phyloP scores from a whole-genome alignment of 2,888 invertebrate genomes.

The Lottia gigantea region DNA sequence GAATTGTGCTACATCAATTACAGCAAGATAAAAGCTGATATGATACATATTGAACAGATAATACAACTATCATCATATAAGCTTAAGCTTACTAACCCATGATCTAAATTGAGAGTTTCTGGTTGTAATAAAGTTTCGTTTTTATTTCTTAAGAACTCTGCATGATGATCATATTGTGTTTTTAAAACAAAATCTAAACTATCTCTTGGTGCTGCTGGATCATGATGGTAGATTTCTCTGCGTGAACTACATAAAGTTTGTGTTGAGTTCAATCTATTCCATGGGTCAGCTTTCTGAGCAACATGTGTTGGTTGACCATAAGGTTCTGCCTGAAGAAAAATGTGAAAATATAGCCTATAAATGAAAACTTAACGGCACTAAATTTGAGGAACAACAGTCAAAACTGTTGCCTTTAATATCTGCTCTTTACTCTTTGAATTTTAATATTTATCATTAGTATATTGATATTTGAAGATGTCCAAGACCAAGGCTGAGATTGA shows the following conservation, averaged over 20 bases:
- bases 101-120: conserved; percentile 61
- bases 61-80: too few species aligned
- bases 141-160: conserved; percentile 59
- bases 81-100: conserved; percentile 61
- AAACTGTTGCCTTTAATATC: too few species aligned
- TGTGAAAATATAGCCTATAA: too few species aligned
- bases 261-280: conserved; percentile 61
- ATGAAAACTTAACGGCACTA: too few species aligned
- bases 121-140: conserved; percentile 64
- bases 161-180: conserved; percentile 66
- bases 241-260: conserved; percentile 62
- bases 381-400: too few species aligned
- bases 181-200: conserved; percentile 67
- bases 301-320: conserved; percentile 59
- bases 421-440: too few species aligned
- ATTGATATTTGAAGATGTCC: too few species aligned
- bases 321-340: conserved; percentile 48
- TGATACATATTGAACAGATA: too few species aligned
- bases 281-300: conserved; percentile 62
- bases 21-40: too few species aligned
- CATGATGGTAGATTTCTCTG: conserved; percentile 61
- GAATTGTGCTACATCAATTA: too few species aligned
- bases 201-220: conserved; percentile 66
- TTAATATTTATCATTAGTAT: too few species aligned
- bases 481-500: too few species aligned